Evolutionary conservation across 2,888 invertebrate genomes (phyloP).

Genomic region (Rhaphigaster nebulosa): DNA sequence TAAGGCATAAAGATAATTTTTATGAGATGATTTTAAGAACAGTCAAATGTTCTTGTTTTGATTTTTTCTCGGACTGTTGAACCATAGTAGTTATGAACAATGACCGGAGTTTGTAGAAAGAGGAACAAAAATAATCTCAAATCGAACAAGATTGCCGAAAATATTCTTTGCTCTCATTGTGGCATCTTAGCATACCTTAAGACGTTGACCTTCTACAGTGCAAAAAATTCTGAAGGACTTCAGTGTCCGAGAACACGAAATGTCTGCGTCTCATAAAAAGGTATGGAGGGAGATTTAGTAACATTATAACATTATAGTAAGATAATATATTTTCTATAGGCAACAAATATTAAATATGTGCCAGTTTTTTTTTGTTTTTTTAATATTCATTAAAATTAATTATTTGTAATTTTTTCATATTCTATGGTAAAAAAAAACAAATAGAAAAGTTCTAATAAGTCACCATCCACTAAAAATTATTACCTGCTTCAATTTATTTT

Average conservation of each 20-base stretch:
- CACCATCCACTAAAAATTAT: not conserved
- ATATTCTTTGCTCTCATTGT: not conserved
- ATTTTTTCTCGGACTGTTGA: no score
- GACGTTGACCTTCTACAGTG: constrained; percentile 7
- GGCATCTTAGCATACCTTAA: not conserved
- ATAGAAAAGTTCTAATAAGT: not conserved
- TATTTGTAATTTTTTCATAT: not conserved
- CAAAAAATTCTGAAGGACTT: constrained; percentile 27
- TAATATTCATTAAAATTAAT: not conserved
- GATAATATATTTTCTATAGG: not conserved
- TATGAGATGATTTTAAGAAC: not conserved
- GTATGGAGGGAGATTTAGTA: not conserved
- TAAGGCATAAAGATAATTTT: not conserved
- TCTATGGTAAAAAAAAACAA: not conserved
- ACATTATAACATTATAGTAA: not conserved
- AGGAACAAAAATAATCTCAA: not conserved
- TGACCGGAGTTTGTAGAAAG: not conserved
- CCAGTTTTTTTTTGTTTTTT: not conserved
- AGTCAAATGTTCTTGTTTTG: no score
- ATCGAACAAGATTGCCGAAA: not conserved
- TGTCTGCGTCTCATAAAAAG: not conserved
- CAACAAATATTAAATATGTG: not conserved
- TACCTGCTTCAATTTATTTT: not conserved
- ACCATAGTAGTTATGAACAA: no score
- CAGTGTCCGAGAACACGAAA: constrained; percentile 1